Conservation (phyloP, 2,888 invertebrate species). For the Caenorhabditis panamensis region DNA sequence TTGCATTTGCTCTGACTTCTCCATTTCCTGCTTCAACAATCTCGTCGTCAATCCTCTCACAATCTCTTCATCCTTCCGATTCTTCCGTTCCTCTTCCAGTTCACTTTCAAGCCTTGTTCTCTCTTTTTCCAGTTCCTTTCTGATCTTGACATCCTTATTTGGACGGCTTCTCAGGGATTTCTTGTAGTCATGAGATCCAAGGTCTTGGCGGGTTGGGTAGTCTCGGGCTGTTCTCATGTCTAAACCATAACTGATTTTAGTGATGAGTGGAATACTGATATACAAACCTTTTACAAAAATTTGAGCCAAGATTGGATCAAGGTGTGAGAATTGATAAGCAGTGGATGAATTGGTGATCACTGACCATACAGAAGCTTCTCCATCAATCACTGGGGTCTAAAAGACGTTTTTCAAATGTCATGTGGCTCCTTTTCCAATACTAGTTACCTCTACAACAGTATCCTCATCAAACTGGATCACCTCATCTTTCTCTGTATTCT, state of each 20-base stretch:
- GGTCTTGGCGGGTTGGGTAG: slow-evolving; percentile 31
- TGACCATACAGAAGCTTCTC: slow-evolving; percentile 40
- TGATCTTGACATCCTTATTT: slow-evolving; percentile 33
- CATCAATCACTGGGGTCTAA: slow-evolving; percentile 25
- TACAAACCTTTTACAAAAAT: slow-evolving; percentile 48
- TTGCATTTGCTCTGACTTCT: slow-evolving; percentile 71
- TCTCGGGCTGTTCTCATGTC: slow-evolving; percentile 56
- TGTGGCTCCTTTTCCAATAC: neutral
- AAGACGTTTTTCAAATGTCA: neutral
- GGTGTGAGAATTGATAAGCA: slow-evolving; percentile 49
- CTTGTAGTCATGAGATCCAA: slow-evolving; percentile 40
- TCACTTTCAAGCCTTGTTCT: slow-evolving; percentile 57
- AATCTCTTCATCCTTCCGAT: slow-evolving; percentile 73
- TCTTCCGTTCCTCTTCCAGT: slow-evolving; percentile 69
- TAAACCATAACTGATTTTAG: no score
- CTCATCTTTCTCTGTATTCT: slow-evolving; percentile 43
- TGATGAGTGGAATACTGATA: neutral
- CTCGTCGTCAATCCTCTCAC: slow-evolving; percentile 72
- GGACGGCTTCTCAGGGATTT: slow-evolving; percentile 50
- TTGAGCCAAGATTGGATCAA: slow-evolving; percentile 54
- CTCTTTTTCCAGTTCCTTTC: slow-evolving; percentile 60
- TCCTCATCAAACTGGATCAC: slow-evolving; percentile 54
- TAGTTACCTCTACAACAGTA: slow-evolving; percentile 54
- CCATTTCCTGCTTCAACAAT: slow-evolving; percentile 73
- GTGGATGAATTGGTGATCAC: slow-evolving; percentile 30